Conservation (phyloP, 2,797 vertebrate genomes). For the Anniella stebbinsi region DNA sequence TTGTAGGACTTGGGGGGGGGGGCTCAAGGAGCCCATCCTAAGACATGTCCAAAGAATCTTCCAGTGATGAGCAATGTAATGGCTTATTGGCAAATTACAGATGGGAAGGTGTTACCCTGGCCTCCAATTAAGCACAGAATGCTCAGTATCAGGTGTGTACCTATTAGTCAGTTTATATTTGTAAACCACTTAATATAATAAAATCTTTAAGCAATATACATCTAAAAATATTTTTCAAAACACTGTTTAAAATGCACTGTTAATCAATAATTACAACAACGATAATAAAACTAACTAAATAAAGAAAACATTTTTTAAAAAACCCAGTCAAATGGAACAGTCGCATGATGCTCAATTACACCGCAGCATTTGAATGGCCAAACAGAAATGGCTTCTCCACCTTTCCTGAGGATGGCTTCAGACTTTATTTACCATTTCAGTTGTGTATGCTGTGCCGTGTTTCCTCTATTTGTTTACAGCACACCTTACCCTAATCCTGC, state of each 20-base stretch:
- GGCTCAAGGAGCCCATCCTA: neutral
- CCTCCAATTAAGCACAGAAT: neutral
- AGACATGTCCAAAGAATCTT: neutral
- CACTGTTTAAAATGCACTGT: no score
- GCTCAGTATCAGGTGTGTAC: neutral
- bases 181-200: no score
- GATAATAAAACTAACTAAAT: no score
- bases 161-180: no score
- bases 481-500: neutral
- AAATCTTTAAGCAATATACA: no score
- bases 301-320: no score
- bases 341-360: neutral
- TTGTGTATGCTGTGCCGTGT: neutral
- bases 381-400: constrained; percentile 22
- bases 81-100: no score
- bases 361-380: constrained; percentile 11
- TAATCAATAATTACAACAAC: no score
- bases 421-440: constrained; percentile 26
- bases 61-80: no score
- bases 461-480: constrained; percentile 18
- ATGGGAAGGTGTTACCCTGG: neutral
- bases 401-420: neutral
- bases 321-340: no score
- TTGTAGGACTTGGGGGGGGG: neutral
- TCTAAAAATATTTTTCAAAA: no score